Conservation (phyloP, 2,113 vertebrate species). For the Myodes glareolus region DNA sequence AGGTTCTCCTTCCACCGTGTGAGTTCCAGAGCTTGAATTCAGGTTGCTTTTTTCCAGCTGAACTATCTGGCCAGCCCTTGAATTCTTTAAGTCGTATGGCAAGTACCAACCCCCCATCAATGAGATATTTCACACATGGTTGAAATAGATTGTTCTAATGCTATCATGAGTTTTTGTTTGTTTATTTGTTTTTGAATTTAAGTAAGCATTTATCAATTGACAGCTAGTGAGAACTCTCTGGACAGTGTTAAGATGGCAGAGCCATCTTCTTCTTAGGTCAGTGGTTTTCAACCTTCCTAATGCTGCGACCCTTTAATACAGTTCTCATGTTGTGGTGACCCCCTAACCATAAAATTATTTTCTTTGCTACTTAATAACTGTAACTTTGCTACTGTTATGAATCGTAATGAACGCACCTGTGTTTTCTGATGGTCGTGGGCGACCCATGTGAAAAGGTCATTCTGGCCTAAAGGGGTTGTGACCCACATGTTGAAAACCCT, state of each 20-base stretch:
- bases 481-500: neutral
- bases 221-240: constrained; percentile 62
- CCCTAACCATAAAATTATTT: neutral
- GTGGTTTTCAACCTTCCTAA: neutral
- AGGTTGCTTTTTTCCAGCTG: neutral
- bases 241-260: constrained; percentile 57
- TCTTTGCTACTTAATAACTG: neutral
- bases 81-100: neutral
- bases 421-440: neutral
- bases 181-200: constrained; percentile 55
- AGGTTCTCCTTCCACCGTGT: neutral
- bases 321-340: neutral
- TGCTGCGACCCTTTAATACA: neutral
- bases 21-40: too few relatives aligned
- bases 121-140: neutral
- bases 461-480: neutral
- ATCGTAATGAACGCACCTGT: neutral
- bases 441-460: neutral
- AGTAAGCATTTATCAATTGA: constrained; percentile 67
- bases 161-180: constrained; percentile 35
- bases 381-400: neutral
- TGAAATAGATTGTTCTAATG: neutral
- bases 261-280: neutral
- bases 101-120: neutral
- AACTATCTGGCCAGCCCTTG: neutral